A percentile compares a stretch with the other conserved stretches of the same genome.
phyloP scores from a whole-genome alignment of 2,113 vertebrate species.

The Chloroceryle aenea region DNA sequence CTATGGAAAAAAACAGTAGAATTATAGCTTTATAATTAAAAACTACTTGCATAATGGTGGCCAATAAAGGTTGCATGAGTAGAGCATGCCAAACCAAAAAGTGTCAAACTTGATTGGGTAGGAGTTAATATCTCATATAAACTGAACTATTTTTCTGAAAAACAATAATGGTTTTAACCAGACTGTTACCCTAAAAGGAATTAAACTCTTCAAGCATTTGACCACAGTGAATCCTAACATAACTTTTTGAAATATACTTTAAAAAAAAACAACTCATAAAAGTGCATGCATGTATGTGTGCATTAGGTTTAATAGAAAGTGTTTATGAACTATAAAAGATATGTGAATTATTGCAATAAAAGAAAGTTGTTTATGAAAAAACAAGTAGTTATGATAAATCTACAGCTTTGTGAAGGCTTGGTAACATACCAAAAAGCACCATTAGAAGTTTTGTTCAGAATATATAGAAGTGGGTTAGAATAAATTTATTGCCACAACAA shows the following conservation, averaged over 20 bases:
- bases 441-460: slow-evolving; percentile 6
- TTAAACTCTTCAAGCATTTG: neutral
- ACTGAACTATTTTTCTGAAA: neutral
- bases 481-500: neutral
- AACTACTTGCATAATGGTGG: neutral
- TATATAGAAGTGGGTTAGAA: neutral
- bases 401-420: neutral
- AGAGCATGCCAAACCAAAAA: neutral
- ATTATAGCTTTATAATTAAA: neutral
- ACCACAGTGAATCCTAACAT: neutral
- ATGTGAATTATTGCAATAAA: neutral
- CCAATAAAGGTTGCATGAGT: neutral
- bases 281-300: neutral
- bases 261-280: neutral
- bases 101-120: neutral
- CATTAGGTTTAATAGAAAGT: neutral
- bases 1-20: neutral
- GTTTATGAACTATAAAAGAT: slow-evolving; percentile 35
- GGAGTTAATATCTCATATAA: neutral
- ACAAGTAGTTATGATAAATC: neutral
- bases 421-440: neutral
- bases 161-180: neutral
- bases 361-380: neutral
- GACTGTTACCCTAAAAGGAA: neutral
- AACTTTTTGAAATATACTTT: neutral